Evolutionary conservation across 37 sponge, comb jelly and placozoan genomes (phyloP), one percentile per base, ranked within the genome.

Genomic region (Lycopodina hypogea): DNA sequence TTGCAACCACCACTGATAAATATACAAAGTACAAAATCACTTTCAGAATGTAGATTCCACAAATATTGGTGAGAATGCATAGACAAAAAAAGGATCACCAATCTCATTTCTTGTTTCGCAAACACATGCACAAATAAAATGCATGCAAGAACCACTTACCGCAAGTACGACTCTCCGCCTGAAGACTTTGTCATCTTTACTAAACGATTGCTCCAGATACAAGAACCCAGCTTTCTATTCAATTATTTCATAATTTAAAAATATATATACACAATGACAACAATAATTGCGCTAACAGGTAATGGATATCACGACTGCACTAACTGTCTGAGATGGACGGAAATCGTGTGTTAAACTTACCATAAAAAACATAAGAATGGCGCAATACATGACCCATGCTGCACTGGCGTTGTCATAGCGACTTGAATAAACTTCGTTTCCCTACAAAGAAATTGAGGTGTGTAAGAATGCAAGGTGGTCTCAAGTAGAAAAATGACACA

Each of bases 321-420:
- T n/a, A n/a, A n/a, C n/a, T n/a, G n/a, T n/a, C n/a, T n/a, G n/a
- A n/a, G n/a, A n/a, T n/a, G n/a, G n/a, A n/a, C n/a, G 19, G 38
- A 7, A 9, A 9, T 67, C 21, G 8, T 18, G 9, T 26, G 4
- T 22, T 55, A 18, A 0, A 67, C 89, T 88, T 48, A 93, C 93
- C 93, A 93, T 93, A 53, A 89, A 93, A 73, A 93, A 93, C 86
- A 93, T 93, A 57, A 93, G 94, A 30, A 93, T 89, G 39, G 94
- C 86, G 40, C 90, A 89, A 7, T 79, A 34, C 37, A 89, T 68
- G 19, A 93, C 94, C 90, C 90, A 93, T 2, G 66, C 79, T 34
- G 94, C 90, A 77, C 94, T 93, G 67, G 94, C 87, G 39, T 93
- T 85, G 76, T 86, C 86, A 74, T 93, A 93, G 42, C 93, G 89